A percentile compares a stretch with the other conserved stretches of the same genome.
phyloP scores from a whole-genome alignment of 2,797 vertebrate genomes.

The Anguilla pacifica region DNA sequence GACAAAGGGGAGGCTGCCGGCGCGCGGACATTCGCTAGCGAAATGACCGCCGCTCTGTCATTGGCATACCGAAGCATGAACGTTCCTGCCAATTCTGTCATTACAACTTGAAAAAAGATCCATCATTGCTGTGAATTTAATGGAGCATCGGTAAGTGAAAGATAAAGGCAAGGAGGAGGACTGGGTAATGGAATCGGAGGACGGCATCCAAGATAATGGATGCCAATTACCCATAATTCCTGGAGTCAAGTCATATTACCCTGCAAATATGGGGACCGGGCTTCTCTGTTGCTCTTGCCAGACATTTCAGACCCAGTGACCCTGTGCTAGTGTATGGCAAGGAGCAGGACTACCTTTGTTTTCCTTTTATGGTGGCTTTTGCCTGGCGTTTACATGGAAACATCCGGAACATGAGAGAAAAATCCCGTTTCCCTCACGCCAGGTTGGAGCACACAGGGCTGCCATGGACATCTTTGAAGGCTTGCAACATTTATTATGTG shows the following conservation, averaged over 20 bases:
- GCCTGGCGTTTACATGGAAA: not conserved
- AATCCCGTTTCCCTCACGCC: not conserved
- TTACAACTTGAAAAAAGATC: not conserved
- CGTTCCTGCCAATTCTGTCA: not conserved
- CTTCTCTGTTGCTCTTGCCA: not conserved
- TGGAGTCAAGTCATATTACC: constrained; percentile 33
- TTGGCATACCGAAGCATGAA: constrained; percentile 2
- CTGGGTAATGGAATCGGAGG: not conserved
- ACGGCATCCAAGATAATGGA: constrained; percentile 39
- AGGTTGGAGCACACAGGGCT: not conserved
- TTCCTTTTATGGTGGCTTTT: not conserved
- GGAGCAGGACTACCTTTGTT: not conserved
- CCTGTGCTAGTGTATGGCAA: not conserved
- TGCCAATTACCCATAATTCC: constrained; percentile 24
- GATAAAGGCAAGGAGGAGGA: constrained; percentile 33
- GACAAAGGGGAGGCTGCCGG: not conserved
- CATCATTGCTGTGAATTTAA: not conserved
- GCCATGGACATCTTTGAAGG: not conserved
- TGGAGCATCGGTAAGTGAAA: not conserved
- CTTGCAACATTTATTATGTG: not conserved
- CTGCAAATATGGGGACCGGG: not conserved
- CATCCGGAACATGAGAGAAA: not conserved
- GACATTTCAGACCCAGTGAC: not conserved
- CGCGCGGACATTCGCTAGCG: not conserved
- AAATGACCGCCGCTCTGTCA: constrained; percentile 2